Conservation (phyloP, 35 echinoderm and acorn worm genomes). For the Patiria miniata region DNA sequence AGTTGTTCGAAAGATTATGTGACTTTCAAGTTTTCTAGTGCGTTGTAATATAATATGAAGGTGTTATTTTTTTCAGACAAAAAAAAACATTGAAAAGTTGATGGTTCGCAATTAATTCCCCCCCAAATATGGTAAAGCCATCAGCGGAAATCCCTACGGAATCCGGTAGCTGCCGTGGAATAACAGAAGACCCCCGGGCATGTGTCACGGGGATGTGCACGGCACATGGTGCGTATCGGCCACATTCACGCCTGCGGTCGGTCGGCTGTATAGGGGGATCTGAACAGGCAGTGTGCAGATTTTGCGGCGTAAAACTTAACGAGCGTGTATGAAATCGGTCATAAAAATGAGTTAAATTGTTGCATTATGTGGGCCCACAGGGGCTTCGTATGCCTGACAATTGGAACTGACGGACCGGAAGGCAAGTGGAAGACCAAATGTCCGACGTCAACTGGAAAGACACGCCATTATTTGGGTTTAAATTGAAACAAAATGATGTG, state of each 20-base stretch:
- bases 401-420: not conserved
- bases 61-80: too few relatives aligned
- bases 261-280: too few relatives aligned
- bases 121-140: too few relatives aligned
- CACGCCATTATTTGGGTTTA: not conserved
- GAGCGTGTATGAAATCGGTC: not conserved
- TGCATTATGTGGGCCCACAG: not conserved
- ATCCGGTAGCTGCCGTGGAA: conserved; percentile 13
- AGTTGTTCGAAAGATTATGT: too few relatives aligned
- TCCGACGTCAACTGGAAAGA: not conserved
- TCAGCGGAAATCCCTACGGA: not conserved
- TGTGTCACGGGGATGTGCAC: not conserved
- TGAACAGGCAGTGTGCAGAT: not conserved
- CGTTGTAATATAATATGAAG: too few relatives aligned
- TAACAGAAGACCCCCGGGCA: not conserved
- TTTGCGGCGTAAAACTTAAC: conserved; percentile 12
- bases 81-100: too few relatives aligned
- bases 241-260: not conserved
- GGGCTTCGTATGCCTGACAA: not conserved
- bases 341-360: conserved; percentile 22
- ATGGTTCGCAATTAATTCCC: too few relatives aligned
- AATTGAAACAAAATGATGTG: not conserved
- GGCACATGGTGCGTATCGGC: not conserved
- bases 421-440: not conserved
- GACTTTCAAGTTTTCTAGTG: too few relatives aligned